phyloP scores from a whole-genome alignment of 2,797 vertebrate genomes.

The Hephaestus fuliginosus region DNA sequence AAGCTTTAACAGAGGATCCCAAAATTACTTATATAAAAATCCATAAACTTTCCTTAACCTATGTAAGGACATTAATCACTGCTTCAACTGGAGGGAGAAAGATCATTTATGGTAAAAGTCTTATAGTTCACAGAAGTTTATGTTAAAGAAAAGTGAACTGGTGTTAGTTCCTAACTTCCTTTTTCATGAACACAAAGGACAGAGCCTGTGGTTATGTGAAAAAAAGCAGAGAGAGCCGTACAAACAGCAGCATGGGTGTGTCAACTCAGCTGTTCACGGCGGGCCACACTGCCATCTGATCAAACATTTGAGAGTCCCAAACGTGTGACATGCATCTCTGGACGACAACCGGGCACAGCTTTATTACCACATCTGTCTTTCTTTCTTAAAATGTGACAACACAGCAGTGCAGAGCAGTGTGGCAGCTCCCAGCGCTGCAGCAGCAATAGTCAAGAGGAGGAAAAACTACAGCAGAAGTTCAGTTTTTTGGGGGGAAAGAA shows the following conservation, averaged over 20 bases:
- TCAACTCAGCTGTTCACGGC: slow-evolving; percentile 61
- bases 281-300: slow-evolving; percentile 42
- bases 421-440: neutral
- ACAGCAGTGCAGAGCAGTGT: neutral
- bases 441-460: slow-evolving; percentile 6
- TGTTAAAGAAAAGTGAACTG: no score
- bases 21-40: neutral
- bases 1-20: neutral
- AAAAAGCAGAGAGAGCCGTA: slow-evolving; percentile 9
- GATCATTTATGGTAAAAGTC: no score
- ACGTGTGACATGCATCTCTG: slow-evolving; percentile 5
- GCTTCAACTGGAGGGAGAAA: no score
- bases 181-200: neutral
- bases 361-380: no score
- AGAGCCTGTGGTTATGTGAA: neutral
- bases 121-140: no score
- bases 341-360: neutral
- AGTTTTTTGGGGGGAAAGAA: neutral
- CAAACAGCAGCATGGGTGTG: slow-evolving; percentile 69
- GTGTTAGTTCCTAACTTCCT: neutral
- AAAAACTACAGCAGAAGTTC: slow-evolving; percentile 55
- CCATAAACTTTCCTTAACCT: neutral
- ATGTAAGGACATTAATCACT: neutral
- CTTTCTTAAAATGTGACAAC: no score
- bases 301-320: slow-evolving; percentile 32